Evolutionary conservation across 2,113 vertebrate species (phyloP).

Genomic region (Corythoichthys haematopterus): DNA sequence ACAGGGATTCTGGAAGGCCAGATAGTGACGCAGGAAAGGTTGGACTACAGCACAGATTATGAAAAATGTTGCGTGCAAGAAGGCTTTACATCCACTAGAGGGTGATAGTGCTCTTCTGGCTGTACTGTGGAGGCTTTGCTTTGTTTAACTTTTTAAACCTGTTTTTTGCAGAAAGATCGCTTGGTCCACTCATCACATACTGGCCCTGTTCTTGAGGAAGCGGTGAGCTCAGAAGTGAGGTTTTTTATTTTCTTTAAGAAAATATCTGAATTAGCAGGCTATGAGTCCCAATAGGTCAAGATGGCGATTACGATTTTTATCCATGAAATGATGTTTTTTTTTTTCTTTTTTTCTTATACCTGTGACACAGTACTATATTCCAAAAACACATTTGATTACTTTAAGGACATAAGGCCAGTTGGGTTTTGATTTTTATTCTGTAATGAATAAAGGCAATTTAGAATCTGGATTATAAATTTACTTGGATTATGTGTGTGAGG

Average conservation of each 20-base stretch:
- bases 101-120: slow-evolving; percentile 39
- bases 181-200: slow-evolving; percentile 76
- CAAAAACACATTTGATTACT: too few relatives aligned
- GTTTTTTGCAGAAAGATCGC: slow-evolving; percentile 77
- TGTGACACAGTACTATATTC: too few relatives aligned
- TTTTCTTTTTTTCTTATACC: not conserved
- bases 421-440: too few relatives aligned
- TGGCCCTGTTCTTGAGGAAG: slow-evolving; percentile 82
- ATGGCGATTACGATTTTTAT: not conserved
- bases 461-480: too few relatives aligned
- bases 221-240: slow-evolving; percentile 67
- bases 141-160: not conserved
- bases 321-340: not conserved
- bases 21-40: slow-evolving; percentile 79
- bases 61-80: not conserved
- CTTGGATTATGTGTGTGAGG: too few relatives aligned
- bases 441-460: too few relatives aligned
- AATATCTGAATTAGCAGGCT: not conserved
- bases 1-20: slow-evolving; percentile 79
- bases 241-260: not conserved
- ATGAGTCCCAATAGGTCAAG: not conserved
- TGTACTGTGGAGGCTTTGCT: not conserved
- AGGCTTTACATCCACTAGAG: slow-evolving; percentile 52
- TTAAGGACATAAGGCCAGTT: too few relatives aligned
- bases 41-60: slow-evolving; percentile 5